Percentiles rank a stretch among this genome's conserved stretches.
phyloP scores from a whole-genome alignment of 2,113 vertebrate genomes.

The Stercorarius parasiticus region DNA sequence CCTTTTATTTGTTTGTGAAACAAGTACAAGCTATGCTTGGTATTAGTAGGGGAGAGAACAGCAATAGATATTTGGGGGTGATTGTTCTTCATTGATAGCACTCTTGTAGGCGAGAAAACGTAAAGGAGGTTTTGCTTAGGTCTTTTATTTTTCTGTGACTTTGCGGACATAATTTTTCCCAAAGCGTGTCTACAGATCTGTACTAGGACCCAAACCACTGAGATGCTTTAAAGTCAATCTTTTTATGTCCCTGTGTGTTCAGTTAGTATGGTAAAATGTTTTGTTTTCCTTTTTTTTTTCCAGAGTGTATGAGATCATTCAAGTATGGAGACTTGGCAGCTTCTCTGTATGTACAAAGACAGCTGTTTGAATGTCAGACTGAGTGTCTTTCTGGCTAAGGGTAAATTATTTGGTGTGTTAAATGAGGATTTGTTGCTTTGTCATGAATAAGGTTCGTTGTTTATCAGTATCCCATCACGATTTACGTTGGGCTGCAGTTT shows the following conservation, averaged over 20 bases:
- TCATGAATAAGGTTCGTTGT: neutral
- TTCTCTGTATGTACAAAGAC: constrained; percentile 39
- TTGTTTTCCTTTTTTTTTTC: neutral
- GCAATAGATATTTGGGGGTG: neutral
- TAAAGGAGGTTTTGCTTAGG: neutral
- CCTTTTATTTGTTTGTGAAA: neutral
- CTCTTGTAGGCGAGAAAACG: neutral
- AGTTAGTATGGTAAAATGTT: constrained; percentile 43
- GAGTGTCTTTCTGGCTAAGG: constrained; percentile 37
- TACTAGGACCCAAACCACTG: neutral
- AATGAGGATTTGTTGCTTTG: constrained; percentile 45
- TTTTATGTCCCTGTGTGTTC: neutral
- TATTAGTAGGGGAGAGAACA: neutral
- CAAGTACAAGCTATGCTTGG: neutral
- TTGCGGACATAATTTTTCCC: neutral
- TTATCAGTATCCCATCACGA: neutral
- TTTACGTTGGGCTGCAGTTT: neutral
- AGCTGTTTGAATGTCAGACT: constrained; percentile 26
- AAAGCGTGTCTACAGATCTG: neutral
- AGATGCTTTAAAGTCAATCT: neutral
- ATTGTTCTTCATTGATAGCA: neutral
- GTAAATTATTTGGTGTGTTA: constrained; percentile 50
- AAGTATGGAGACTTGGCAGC: constrained; percentile 72
- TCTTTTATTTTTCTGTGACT: neutral
- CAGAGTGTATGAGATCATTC: constrained; percentile 69